Evolutionary conservation across 2,797 vertebrate species (phyloP).

Genomic region (Spheniscus humboldti): DNA sequence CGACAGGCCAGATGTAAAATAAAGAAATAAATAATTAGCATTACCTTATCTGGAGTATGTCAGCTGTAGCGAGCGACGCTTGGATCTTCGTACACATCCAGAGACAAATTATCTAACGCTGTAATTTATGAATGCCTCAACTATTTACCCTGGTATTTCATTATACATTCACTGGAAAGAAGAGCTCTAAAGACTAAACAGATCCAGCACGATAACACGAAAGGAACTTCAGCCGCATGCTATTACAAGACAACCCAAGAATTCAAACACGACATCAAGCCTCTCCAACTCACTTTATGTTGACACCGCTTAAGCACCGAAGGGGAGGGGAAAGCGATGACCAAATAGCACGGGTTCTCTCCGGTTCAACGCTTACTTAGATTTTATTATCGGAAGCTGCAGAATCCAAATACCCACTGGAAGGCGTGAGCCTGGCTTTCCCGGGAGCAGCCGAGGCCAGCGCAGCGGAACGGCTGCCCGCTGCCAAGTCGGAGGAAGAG

Average conservation of each 20-base stretch:
- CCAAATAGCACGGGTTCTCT: not conserved
- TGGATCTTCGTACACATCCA: not conserved
- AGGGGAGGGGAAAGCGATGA: not conserved
- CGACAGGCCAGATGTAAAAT: not conserved
- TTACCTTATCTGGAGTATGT: constrained; percentile 40
- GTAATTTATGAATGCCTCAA: not conserved
- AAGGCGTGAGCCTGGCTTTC: not conserved
- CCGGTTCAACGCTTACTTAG: not conserved
- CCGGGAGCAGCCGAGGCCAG: constrained; percentile 20
- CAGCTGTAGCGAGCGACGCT: not conserved
- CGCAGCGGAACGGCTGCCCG: not conserved
- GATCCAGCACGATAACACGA: not conserved
- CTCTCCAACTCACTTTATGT: not conserved
- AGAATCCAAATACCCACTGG: not conserved
- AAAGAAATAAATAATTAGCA: constrained; percentile 2
- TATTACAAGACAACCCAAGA: not conserved
- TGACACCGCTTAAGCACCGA: not conserved
- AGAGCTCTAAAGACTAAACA: constrained; percentile 11
- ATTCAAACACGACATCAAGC: not conserved
- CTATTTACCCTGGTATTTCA: constrained; percentile 17
- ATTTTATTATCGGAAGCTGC: not conserved
- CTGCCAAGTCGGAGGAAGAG: constrained; percentile 10
- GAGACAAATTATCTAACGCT: not conserved
- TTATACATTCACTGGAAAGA: not conserved
- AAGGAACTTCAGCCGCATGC: not conserved